Evolutionary conservation across 2,113 vertebrate species (phyloP).

Genomic region (Psilopogon haemacephalus): DNA sequence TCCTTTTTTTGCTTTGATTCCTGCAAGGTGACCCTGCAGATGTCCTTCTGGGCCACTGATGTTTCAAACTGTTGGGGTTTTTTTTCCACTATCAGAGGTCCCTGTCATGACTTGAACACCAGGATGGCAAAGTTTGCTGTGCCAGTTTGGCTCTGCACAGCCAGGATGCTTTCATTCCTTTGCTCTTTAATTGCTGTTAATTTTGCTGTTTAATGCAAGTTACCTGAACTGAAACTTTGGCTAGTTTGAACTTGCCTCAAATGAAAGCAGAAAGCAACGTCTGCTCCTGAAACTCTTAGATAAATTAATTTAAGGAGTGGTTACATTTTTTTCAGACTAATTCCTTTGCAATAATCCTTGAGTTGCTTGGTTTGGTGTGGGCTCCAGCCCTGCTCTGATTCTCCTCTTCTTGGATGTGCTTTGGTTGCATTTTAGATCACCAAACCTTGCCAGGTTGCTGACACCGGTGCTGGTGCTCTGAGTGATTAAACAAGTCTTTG

Average conservation of each 20-base stretch:
- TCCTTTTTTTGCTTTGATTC: neutral
- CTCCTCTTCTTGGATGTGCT: accelerated
- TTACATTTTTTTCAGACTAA: neutral
- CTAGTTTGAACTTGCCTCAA: slow-evolving; percentile 16
- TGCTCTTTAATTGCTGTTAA: neutral
- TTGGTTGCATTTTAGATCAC: neutral
- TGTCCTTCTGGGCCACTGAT: neutral
- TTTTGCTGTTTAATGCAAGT: neutral
- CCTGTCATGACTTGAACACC: neutral
- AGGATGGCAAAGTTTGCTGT: neutral
- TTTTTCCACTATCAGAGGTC: neutral
- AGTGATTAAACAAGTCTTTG: neutral
- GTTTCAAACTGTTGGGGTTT: neutral
- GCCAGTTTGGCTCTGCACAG: neutral
- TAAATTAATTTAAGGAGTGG: neutral
- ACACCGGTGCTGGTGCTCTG: neutral
- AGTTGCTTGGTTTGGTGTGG: neutral
- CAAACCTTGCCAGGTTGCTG: neutral
- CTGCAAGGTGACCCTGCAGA: neutral
- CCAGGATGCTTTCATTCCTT: neutral
- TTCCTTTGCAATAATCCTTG: neutral
- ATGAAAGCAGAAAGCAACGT: neutral
- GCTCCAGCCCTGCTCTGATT: neutral
- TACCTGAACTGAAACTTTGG: neutral
- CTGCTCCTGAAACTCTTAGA: neutral